Percentiles rank a stretch among this genome's conserved stretches.
phyloP scores from a whole-genome alignment of 2,797 vertebrate species.

The Hydrocynus forskahlii region DNA sequence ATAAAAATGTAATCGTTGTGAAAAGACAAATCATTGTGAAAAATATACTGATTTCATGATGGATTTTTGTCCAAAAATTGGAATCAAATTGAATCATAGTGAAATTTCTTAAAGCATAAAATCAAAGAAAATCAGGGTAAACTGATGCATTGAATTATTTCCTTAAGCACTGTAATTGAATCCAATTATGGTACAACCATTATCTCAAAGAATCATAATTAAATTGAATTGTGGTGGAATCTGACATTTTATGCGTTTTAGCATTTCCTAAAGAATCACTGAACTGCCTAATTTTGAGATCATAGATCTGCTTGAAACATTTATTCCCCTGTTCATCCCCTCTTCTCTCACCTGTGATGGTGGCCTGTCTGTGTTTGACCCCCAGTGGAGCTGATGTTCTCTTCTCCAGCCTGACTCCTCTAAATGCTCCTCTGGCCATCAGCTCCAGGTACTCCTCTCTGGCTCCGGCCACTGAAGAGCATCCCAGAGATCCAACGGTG shows the following conservation, averaged over 20 bases:
- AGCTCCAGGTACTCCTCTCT: slow-evolving; percentile 73
- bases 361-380: slow-evolving; percentile 71
- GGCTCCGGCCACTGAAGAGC: slow-evolving; percentile 59
- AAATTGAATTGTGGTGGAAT: not conserved
- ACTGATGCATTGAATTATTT: not conserved
- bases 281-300: not conserved
- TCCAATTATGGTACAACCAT: not conserved
- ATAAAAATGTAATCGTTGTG: not conserved
- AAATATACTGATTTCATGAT: no score
- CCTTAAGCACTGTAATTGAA: not conserved
- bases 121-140: not conserved
- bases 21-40: not conserved
- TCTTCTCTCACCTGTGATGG: slow-evolving; percentile 76
- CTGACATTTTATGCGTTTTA: not conserved
- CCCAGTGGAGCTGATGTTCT: slow-evolving; percentile 18
- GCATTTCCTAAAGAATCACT: not conserved
- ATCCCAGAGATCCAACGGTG: slow-evolving; percentile 42
- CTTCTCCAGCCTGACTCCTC: slow-evolving; percentile 48
- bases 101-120: not conserved
- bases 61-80: not conserved
- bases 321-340: not conserved
- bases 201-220: not conserved
- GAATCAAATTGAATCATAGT: not conserved
- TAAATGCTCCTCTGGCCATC: slow-evolving; percentile 65
- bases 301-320: not conserved